Percentiles rank a stretch among this genome's conserved stretches.
Evolutionary conservation across 2,113 vertebrate genomes (phyloP).

Genomic region (Trematomus loennbergii): DNA sequence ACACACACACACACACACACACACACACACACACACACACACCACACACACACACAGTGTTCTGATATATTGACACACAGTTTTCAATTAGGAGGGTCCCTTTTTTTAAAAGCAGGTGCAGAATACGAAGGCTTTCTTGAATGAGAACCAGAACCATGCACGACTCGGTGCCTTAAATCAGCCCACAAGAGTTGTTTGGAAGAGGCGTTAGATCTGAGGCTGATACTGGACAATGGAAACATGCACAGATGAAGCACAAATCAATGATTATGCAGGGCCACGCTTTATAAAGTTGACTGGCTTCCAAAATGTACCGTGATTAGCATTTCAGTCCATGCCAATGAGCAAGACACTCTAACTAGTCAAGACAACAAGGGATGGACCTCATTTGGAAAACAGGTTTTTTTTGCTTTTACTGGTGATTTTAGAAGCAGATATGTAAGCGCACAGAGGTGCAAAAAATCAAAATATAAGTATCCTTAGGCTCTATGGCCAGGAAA

Average conservation of each 20-base stretch:
- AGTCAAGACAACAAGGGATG: constrained; percentile 31
- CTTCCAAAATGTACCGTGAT: constrained; percentile 75
- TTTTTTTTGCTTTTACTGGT: neutral
- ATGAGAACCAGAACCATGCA: constrained; percentile 42
- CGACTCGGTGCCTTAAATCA: neutral
- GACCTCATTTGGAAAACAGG: constrained; percentile 7
- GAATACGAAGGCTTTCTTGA: constrained; percentile 26
- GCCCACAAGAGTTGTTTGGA: constrained; percentile 36
- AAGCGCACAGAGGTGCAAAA: neutral
- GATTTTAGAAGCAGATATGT: constrained; percentile 7
- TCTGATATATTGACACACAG: constrained; percentile 28
- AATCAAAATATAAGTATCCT: constrained; percentile 1
- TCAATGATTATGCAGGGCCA: constrained; percentile 66
- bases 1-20: constrained; percentile 1
- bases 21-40: neutral
- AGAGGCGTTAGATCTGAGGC: neutral
- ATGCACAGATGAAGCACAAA: constrained; percentile 44
- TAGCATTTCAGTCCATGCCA: constrained; percentile 75
- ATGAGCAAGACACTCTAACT: constrained; percentile 59
- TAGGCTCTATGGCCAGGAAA: constrained; percentile 21
- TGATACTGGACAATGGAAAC: constrained; percentile 26
- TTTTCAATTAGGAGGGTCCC: constrained; percentile 35
- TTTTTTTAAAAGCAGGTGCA: constrained; percentile 48
- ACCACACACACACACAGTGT: neutral
- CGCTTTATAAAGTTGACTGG: constrained; percentile 80